A percentile compares a stretch with the other conserved stretches of the same genome.
Evolutionary conservation across 2,888 invertebrate species (phyloP).

Genomic region (Cataglyphis livida): DNA sequence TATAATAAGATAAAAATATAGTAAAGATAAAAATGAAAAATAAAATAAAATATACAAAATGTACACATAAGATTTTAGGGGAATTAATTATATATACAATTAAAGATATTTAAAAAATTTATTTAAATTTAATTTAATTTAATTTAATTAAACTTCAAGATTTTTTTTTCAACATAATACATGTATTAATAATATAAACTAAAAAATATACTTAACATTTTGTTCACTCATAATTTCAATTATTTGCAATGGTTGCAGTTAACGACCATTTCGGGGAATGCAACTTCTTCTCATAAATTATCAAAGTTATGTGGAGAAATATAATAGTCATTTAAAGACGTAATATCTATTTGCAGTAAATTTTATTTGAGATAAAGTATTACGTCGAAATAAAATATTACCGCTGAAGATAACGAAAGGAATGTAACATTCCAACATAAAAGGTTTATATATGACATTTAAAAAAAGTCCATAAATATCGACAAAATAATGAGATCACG

Average conservation of each 20-base stretch:
- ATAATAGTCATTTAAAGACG: not conserved
- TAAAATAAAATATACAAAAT: not conserved
- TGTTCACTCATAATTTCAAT: constrained; percentile 2
- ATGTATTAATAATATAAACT: not conserved
- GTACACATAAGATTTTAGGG: not conserved
- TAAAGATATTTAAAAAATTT: not conserved
- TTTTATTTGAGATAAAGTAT: constrained; percentile 5
- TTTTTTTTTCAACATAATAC: not conserved
- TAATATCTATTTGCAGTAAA: constrained; percentile 12
- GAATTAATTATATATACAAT: not conserved
- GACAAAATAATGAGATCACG: not conserved
- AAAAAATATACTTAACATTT: not conserved
- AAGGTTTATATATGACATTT: not conserved
- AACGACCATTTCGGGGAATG: not conserved
- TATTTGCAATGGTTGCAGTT: not conserved
- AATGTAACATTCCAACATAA: not conserved
- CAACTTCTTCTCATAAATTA: not conserved
- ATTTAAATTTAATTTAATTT: not conserved
- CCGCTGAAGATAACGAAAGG: constrained; percentile 4
- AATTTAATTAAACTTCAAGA: not conserved
- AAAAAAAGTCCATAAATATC: not conserved
- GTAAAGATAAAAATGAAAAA: not conserved
- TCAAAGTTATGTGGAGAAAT: not conserved
- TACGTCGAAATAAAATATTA: not conserved
- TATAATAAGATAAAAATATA: too few species aligned